These are phyloP conservation scores for Drosophila bifasciata DNA, from an alignment of 1,140 invertebrate species.

Conservation along the genomic window DNA sequence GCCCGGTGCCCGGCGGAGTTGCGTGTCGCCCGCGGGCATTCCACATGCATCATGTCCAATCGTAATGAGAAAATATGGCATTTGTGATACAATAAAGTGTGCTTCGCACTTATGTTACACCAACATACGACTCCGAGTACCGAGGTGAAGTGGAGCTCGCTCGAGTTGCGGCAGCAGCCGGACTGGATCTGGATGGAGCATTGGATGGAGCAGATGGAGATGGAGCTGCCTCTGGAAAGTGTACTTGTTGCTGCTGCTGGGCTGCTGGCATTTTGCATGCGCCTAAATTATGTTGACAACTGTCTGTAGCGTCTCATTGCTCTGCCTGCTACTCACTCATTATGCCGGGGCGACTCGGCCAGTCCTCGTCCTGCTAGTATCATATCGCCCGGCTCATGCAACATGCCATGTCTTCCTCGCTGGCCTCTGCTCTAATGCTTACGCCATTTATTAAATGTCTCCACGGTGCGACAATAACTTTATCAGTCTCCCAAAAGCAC, in stretches of 20 bases:
- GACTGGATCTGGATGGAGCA: conserved; percentile 9
- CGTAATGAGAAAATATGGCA: conserved; percentile 84
- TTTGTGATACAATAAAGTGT: conserved; percentile 84
- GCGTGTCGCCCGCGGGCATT: conserved; percentile 72
- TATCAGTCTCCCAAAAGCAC: conserved; percentile 54
- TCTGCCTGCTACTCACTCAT: conserved; percentile 76
- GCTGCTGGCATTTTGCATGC: conserved; percentile 68
- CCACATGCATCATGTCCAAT: conserved; percentile 84
- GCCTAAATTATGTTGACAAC: conserved; percentile 81
- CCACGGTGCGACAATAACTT: conserved; percentile 82
- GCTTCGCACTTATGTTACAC: conserved; percentile 84
- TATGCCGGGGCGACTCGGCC: conserved; percentile 54
- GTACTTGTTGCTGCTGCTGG: conserved; percentile 42
- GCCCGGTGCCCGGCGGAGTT: conserved; percentile 51
- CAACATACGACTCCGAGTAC: conserved; percentile 49
- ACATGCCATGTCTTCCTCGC: conserved; percentile 49
- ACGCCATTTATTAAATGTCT: conserved; percentile 84
- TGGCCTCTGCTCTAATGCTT: conserved; percentile 70
- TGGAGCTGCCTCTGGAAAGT: conserved; percentile 26
- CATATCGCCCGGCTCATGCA: conserved; percentile 73
- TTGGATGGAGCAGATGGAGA: background rate
- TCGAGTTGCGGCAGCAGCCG: conserved; percentile 33
- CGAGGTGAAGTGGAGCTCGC: conserved; percentile 48
- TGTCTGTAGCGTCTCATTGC: conserved; percentile 80
- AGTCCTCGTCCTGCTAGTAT: conserved; percentile 40